phyloP scores from a whole-genome alignment of 2,113 vertebrate genomes.

The Phyllostomus hastatus region DNA sequence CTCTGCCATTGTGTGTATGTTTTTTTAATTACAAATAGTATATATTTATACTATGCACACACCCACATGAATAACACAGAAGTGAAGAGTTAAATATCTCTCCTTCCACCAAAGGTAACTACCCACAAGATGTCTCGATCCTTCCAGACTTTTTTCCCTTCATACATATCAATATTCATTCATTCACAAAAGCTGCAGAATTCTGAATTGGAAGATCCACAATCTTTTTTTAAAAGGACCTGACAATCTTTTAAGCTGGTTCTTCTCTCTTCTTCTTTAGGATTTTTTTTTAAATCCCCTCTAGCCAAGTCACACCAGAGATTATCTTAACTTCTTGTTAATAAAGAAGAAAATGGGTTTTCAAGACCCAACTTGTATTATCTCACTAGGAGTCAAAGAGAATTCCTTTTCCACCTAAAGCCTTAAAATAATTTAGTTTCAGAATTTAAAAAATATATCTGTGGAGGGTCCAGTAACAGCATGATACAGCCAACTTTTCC shows the following conservation, averaged over 20 bases:
- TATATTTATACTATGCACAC: not conserved
- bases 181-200: not conserved
- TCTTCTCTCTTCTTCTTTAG: not conserved
- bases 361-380: not conserved
- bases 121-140: not conserved
- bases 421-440: not conserved
- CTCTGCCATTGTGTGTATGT: not conserved
- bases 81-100: not conserved
- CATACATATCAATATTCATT: not conserved
- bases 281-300: not conserved
- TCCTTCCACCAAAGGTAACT: not conserved
- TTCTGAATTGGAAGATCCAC: constrained; percentile 1
- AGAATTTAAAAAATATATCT: not conserved
- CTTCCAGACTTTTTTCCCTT: constrained; percentile 27
- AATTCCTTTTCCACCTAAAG: not conserved
- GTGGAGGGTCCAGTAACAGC: not conserved
- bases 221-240: not conserved
- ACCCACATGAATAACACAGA: not conserved
- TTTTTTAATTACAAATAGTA: constrained; percentile 20
- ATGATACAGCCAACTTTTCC: not conserved
- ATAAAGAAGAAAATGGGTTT: not conserved
- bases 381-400: not conserved
- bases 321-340: constrained; percentile 4
- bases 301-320: not conserved
- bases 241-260: not conserved